Evolutionary conservation across 2,888 invertebrate species (phyloP), one percentile per base, ranked within the genome.

Genomic region (Pterostichus madidus): DNA sequence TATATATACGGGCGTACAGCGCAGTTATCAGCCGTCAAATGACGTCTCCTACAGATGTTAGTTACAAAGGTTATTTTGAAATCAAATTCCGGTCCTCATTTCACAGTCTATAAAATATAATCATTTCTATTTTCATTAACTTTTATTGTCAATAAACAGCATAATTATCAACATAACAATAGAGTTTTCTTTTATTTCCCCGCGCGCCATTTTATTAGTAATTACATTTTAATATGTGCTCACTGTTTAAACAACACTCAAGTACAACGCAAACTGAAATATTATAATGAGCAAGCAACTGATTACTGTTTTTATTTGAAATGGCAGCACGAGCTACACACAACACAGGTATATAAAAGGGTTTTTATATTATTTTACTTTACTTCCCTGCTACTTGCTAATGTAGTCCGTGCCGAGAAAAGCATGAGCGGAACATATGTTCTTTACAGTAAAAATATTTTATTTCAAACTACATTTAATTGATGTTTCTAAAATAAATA

Each of bases 331-430:
- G 13, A 35, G 32, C 17, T 68, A 39, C 44, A 17, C 15, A 0
- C 17, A 35, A 39, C 44, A 10, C 15, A 7, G 68, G 35, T 15
- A 5, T 39, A 68, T 68, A 68, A 68, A 39, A 68, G 10, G 39
- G 68, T 68, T 68, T 68, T 68, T 68, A 68, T 68, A 68, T 44
- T 39, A 68, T 59, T 68, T 68, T 13, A 44, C 68, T 68, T 68
- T 68, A 68, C 32, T 39, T 68, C 39, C 68, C 68, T 15, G 39
- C 11, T 10, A 15, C 11, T 59, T 59, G 17, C 10, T 59, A 59
- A 59, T 68, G 39, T 68, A 39, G 15, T 68, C 8, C 13, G 68
- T 49, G 59, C 8, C 5, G 10, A 8, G 8, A 7, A 17, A 31
- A 8, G 17, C 68, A 68, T 39, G 13, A 39, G 39, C 68, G 68